A percentile compares a stretch with the other conserved stretches of the same genome.
Conservation (phyloP, 2,113 vertebrate genomes). For the Ailurus styani region DNA sequence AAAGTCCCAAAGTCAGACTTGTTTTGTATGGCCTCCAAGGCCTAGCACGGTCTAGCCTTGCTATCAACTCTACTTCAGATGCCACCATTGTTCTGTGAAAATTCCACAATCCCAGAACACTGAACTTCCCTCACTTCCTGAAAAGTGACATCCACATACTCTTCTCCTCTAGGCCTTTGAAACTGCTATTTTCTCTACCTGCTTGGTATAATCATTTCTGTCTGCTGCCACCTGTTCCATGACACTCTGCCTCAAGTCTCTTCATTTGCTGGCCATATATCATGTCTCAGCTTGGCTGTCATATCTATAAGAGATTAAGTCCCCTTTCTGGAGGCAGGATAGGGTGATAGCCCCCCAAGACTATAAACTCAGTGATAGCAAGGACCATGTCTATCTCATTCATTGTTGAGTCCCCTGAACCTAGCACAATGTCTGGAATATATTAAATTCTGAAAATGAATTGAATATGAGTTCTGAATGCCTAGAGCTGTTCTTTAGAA, state of each 20-base stretch:
- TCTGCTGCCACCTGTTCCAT: background rate
- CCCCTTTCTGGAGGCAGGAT: background rate
- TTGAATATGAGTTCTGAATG: slow-evolving; percentile 16
- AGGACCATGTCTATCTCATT: slow-evolving; percentile 28
- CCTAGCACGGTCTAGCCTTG: background rate
- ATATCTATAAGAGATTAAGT: slow-evolving; percentile 5
- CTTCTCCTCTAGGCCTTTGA: background rate
- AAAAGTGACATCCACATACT: background rate
- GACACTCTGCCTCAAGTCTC: background rate
- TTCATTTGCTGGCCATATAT: slow-evolving; percentile 9
- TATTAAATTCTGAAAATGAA: slow-evolving; percentile 37
- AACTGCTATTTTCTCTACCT: background rate
- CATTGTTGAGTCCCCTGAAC: background rate
- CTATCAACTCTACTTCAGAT: background rate
- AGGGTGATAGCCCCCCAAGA: background rate
- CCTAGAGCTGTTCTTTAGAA: background rate
- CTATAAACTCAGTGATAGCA: background rate
- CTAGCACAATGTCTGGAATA: slow-evolving; percentile 13
- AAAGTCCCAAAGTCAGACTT: background rate
- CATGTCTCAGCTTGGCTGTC: background rate
- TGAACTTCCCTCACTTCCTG: background rate
- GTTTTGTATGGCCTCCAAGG: background rate
- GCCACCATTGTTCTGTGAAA: background rate
- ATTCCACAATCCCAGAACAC: background rate
- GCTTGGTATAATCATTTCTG: background rate